Evolutionary conservation across 2,797 vertebrate species (phyloP).

Genomic region (Micropoecilia bifurca): DNA sequence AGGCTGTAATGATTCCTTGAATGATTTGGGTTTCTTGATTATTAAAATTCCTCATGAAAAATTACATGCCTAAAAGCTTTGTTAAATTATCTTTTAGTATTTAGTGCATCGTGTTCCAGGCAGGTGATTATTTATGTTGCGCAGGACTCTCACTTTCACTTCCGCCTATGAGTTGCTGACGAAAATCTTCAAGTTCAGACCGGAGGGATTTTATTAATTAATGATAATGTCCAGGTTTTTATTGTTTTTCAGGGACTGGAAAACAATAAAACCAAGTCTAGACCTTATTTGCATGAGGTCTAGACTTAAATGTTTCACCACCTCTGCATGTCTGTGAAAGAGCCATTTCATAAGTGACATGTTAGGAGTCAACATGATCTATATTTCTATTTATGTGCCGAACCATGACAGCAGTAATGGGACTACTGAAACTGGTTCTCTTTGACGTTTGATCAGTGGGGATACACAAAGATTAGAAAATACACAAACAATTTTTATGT

Average conservation of each 20-base stretch:
- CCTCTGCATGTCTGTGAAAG: constrained; percentile 6
- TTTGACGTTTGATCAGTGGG: neutral
- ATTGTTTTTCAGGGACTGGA: neutral
- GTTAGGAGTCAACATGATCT: constrained; percentile 24
- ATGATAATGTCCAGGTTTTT: too few species aligned
- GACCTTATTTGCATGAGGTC: neutral
- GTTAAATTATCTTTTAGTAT: too few species aligned
- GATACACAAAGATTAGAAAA: neutral
- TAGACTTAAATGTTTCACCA: neutral
- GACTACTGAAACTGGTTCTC: neutral
- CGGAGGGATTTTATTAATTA: neutral
- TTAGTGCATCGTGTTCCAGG: too few species aligned
- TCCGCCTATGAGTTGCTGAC: too few species aligned
- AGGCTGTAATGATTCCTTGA: too few species aligned
- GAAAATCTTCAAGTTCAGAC: too few species aligned
- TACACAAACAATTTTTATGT: neutral
- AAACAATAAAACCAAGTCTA: too few species aligned
- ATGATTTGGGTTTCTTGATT: too few species aligned
- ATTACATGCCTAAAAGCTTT: too few species aligned
- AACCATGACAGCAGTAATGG: constrained; percentile 20
- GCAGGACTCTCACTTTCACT: too few species aligned
- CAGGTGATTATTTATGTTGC: too few species aligned
- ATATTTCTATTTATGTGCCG: constrained; percentile 31
- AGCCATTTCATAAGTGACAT: constrained; percentile 17
- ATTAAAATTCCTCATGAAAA: too few species aligned